Evolutionary conservation across 2,888 invertebrate genomes (phyloP).

Genomic region (Leptopterna dolabrata): DNA sequence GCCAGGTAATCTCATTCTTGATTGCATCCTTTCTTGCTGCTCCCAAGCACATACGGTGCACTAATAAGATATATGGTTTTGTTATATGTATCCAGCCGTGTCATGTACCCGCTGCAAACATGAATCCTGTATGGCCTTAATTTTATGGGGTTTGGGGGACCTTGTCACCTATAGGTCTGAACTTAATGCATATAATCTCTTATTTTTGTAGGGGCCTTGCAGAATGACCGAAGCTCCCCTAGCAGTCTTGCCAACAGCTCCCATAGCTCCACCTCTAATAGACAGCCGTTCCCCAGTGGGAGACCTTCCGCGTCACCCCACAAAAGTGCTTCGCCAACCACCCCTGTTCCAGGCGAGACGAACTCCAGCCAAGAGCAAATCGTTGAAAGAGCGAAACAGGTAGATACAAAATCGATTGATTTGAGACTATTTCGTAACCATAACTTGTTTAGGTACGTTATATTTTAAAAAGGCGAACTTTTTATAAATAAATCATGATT

Average conservation of each 20-base stretch:
- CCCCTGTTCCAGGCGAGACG: background rate
- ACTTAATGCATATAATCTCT: too few relatives aligned
- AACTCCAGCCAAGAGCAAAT: conserved; percentile 77
- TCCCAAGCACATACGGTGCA: too few relatives aligned
- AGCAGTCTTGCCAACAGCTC: conserved; percentile 27
- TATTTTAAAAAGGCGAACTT: too few relatives aligned
- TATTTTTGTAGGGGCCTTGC: background rate
- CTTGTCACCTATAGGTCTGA: too few relatives aligned
- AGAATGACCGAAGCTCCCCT: conserved; percentile 6
- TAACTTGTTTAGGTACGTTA: too few relatives aligned
- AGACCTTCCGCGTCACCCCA: background rate
- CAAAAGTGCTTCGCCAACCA: background rate
- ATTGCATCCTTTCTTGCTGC: background rate
- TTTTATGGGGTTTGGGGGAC: too few relatives aligned
- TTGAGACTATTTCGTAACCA: too few relatives aligned
- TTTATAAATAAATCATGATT: too few relatives aligned
- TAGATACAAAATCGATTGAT: conserved; percentile 61
- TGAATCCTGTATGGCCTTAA: too few relatives aligned
- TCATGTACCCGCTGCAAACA: too few relatives aligned
- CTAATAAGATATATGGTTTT: too few relatives aligned
- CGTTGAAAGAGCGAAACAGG: conserved; percentile 87
- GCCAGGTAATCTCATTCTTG: background rate
- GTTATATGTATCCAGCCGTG: too few relatives aligned
- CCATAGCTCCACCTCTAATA: background rate
- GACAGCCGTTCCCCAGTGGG: background rate